These are phyloP conservation scores for Reticulitermes lucifugus DNA, from an alignment of 2,888 invertebrate genomes.

Conservation along the genomic window DNA sequence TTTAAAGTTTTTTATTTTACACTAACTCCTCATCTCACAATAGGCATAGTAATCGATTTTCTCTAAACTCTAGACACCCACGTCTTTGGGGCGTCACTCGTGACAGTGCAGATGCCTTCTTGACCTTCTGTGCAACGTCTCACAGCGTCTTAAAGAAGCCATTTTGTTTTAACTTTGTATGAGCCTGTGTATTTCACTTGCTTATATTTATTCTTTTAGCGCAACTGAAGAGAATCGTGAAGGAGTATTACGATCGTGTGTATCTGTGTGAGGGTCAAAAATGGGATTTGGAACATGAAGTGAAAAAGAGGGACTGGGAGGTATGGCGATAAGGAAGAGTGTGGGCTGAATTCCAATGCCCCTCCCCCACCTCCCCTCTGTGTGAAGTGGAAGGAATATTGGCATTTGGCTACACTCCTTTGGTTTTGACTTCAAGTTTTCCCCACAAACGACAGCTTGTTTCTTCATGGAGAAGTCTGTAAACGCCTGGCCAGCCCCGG, in stretches of 20 bases:
- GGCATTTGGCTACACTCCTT: constrained; percentile 20
- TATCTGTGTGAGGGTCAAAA: constrained; percentile 98
- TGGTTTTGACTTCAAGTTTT: neutral
- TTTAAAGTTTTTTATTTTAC: no score
- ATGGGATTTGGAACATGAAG: constrained; percentile 99
- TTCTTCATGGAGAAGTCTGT: constrained; percentile 15
- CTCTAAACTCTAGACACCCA: no score
- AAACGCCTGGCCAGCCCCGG: constrained; percentile 33
- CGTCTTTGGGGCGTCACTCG: no score
- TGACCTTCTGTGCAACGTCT: no score
- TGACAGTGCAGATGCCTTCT: no score
- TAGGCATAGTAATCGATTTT: no score
- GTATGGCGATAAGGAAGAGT: constrained; percentile 67
- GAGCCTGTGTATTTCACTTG: neutral
- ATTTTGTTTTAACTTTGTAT: neutral
- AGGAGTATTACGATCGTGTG: constrained; percentile 97
- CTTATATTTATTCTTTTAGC: constrained; percentile 68
- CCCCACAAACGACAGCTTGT: neutral
- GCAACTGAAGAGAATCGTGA: constrained; percentile 91
- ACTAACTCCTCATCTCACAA: no score
- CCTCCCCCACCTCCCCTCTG: constrained; percentile 39
- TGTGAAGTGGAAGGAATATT: constrained; percentile 19
- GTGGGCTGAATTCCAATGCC: constrained; percentile 27
- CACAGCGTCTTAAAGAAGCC: no score
- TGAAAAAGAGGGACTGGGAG: constrained; percentile 99